Evolutionary conservation across 2,797 vertebrate genomes (phyloP), one percentile per base, ranked within the genome.

Genomic region (Lepilemur septentrionalis): DNA sequence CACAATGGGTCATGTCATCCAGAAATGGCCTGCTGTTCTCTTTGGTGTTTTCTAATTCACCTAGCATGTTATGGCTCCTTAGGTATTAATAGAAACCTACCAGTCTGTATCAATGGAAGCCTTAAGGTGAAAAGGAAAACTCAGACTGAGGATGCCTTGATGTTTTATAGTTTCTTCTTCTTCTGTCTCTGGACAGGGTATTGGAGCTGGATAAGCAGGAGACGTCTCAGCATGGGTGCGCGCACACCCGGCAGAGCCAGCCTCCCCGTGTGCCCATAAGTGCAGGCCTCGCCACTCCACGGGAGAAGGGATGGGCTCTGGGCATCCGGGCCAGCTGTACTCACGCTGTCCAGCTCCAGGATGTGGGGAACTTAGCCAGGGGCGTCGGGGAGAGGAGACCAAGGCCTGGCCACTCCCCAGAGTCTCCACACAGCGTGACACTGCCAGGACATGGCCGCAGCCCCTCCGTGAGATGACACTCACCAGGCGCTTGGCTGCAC

Each of bases 401-500:
- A 18, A 83, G 5, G 35, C 28, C 70, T 0, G 23, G 50, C 14
- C 76, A 23, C 30, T 35, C 50, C 4, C 2, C 6, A 10, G 32
- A 32, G 38, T 25, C 7, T 50, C 46, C 35, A 0, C 14, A 22
- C 38, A 59, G 76, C 1, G 0, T 4, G 63, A 89, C 0, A 2
- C 14, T 13, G 65, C n/a, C 23, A 17, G 32, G 93, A 0, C 4
- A 30, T 1, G 38, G n/a, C 50, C 8, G 5, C 52, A 2, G 89
- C 0, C 13, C 7, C 7, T 7, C 32, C 23, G 0, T 0, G 0
- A 28, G 55, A 18, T 6, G 20, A n/a, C 86, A 67, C 98, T 97
- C 97, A 99, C 99, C 98, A 99, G 99, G 97, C 99, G 99, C 98
- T 99, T 99, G 87, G 99, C 97, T 17, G 99, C 97, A 0, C 99